Conservation (phyloP, 2,113 vertebrate species). For the Gallinago undulata region DNA sequence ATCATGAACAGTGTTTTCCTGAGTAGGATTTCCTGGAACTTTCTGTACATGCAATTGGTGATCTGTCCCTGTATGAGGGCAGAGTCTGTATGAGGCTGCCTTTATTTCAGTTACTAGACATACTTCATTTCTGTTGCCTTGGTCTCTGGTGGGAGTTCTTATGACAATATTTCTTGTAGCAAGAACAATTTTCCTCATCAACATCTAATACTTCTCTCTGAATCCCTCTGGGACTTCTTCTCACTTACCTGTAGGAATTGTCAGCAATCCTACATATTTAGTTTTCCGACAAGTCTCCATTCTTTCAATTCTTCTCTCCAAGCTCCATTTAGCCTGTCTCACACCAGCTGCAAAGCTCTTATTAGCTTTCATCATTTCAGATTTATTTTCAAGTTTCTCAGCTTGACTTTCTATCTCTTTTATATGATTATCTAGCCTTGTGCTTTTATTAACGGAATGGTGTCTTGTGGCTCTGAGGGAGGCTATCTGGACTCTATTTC, state of each 20-base stretch:
- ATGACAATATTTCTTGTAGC: background rate
- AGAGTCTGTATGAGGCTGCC: background rate
- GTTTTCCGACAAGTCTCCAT: background rate
- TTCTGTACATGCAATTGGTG: background rate
- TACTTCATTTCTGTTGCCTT: background rate
- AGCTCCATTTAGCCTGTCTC: background rate
- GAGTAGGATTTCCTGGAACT: background rate
- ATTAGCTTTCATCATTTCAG: background rate
- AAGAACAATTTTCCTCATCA: background rate
- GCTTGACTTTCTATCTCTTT: background rate
- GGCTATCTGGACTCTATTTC: background rate
- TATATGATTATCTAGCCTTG: background rate
- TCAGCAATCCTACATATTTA: background rate
- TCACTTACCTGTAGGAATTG: background rate
- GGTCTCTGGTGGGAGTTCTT: background rate
- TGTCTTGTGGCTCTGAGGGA: background rate
- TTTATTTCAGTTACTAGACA: background rate
- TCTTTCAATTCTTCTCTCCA: background rate
- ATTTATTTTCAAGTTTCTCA: background rate
- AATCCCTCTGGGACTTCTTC: background rate
- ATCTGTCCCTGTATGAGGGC: background rate
- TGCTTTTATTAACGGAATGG: background rate
- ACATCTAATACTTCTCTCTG: background rate
- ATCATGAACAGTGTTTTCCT: background rate
- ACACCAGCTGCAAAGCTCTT: background rate